A percentile compares a stretch with the other conserved stretches of the same genome.
Conservation (phyloP, 2,797 vertebrate species). For the Tachyglossus aculeatus region DNA sequence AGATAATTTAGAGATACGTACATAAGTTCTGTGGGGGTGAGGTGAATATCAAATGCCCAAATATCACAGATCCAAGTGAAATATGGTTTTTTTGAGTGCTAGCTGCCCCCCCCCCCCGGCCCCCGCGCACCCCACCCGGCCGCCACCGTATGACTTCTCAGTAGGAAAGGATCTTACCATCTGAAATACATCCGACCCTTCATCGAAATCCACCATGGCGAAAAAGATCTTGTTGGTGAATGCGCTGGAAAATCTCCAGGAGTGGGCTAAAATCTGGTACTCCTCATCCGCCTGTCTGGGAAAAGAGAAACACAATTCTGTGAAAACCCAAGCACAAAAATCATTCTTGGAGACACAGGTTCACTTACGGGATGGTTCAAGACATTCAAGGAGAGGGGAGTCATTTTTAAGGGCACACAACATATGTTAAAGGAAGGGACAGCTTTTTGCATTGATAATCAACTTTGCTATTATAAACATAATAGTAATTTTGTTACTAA, state of each 20-base stretch:
- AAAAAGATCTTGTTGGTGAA: slow-evolving; percentile 97
- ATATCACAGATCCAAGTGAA: too few relatives aligned
- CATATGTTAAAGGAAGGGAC: background rate
- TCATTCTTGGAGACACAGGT: slow-evolving; percentile 3
- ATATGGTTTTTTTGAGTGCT: too few relatives aligned
- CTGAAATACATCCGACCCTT: slow-evolving; percentile 97
- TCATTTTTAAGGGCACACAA: background rate
- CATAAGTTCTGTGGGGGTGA: too few relatives aligned
- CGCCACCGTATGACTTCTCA: background rate
- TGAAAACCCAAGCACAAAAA: slow-evolving; percentile 12
- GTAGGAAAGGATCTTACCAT: slow-evolving; percentile 81
- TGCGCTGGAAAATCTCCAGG: slow-evolving; percentile 96
- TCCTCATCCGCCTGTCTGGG: slow-evolving; percentile 95
- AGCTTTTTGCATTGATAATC: background rate
- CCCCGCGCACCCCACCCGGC: background rate
- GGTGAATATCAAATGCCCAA: too few relatives aligned
- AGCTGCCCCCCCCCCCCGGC: background rate
- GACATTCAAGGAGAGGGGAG: background rate
- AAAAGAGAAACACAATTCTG: slow-evolving; percentile 27
- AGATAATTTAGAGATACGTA: too few relatives aligned
- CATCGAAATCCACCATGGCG: slow-evolving; percentile 95
- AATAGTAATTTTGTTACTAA: too few relatives aligned
- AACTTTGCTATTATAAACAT: slow-evolving; percentile 4
- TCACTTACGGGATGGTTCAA: too few relatives aligned
- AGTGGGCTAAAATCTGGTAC: slow-evolving; percentile 95